A percentile compares a stretch with the other conserved stretches of the same genome.
phyloP scores from a whole-genome alignment of 1,140 invertebrate species.

The Dendrolimus punctatus region DNA sequence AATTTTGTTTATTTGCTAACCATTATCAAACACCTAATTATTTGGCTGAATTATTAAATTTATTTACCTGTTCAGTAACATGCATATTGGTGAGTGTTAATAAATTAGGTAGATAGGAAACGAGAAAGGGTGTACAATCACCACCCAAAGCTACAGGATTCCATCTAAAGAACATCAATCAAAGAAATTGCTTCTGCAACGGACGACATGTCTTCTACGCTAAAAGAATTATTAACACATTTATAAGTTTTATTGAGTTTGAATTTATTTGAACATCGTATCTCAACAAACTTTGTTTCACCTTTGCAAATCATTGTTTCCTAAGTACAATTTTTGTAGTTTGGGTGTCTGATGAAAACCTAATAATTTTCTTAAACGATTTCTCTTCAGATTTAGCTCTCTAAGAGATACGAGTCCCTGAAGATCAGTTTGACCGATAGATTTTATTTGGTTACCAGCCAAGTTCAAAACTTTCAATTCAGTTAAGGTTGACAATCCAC shows the following conservation, averaged over 20 bases:
- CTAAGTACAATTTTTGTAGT: slow-evolving; percentile 86
- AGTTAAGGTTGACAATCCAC: slow-evolving; percentile 72
- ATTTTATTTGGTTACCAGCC: slow-evolving; percentile 89
- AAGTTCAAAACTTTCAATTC: slow-evolving; percentile 92
- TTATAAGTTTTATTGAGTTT: slow-evolving; percentile 14
- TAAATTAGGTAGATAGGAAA: slow-evolving; percentile 83
- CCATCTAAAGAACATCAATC: slow-evolving; percentile 89
- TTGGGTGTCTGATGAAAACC: slow-evolving; percentile 87
- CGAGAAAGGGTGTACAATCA: slow-evolving; percentile 84
- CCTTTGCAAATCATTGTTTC: slow-evolving; percentile 89
- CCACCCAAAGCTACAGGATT: slow-evolving; percentile 82
- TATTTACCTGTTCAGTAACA: slow-evolving; percentile 78
- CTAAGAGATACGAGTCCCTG: slow-evolving; percentile 82
- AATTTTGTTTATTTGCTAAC: neutral
- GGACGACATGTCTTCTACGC: slow-evolving; percentile 87
- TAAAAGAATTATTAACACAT: slow-evolving; percentile 50
- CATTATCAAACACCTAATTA: too few relatives aligned
- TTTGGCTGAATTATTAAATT: too few relatives aligned
- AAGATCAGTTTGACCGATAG: slow-evolving; percentile 81
- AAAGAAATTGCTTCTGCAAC: slow-evolving; percentile 81
- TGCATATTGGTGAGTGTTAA: slow-evolving; percentile 81
- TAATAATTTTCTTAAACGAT: slow-evolving; percentile 84
- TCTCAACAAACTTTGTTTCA: slow-evolving; percentile 33
- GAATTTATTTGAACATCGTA: too few relatives aligned
- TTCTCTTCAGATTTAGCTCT: slow-evolving; percentile 91